These are phyloP conservation scores for Rhinella marina DNA, from an alignment of 2,797 vertebrate species.

Conservation along the genomic window DNA sequence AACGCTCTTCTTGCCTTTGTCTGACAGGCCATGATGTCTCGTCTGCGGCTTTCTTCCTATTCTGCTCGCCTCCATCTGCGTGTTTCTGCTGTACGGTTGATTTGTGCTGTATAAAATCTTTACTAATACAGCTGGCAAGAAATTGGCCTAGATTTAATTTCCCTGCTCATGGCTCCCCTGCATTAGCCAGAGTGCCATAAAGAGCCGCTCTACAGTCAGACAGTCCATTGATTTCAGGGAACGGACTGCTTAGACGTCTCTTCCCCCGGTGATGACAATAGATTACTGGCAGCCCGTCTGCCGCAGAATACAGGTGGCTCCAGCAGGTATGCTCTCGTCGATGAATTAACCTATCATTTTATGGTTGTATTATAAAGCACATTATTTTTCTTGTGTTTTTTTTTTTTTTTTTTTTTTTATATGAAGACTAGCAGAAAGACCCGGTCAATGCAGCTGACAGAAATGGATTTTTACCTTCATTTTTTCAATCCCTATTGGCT, in stretches of 20 bases:
- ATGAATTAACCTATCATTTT: too few species aligned
- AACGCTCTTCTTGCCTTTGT: not conserved
- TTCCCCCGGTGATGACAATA: not conserved
- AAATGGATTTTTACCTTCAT: too few species aligned
- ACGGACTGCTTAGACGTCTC: not conserved
- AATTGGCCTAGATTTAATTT: not conserved
- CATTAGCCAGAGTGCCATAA: not conserved
- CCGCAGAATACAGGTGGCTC: not conserved
- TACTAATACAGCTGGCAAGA: not conserved
- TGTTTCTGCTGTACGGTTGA: not conserved
- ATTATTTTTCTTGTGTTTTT: too few species aligned
- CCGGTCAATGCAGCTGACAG: too few species aligned
- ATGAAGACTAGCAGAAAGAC: too few species aligned
- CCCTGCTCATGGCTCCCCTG: too few species aligned
- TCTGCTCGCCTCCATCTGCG: slow-evolving; percentile 14
- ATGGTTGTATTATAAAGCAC: too few species aligned
- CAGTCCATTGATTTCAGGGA: not conserved
- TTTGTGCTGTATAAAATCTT: slow-evolving; percentile 9
- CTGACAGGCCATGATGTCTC: not conserved
- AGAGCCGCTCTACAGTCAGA: not conserved
- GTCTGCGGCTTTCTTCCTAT: slow-evolving; percentile 7
- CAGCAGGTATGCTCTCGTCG: too few species aligned
- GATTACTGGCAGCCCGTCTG: not conserved
- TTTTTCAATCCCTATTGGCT: too few species aligned
- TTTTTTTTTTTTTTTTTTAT: too few species aligned